Percentiles rank a stretch among this genome's conserved stretches.
phyloP scores from a whole-genome alignment of 2,113 vertebrate species.

The Centrocercus urophasianus region DNA sequence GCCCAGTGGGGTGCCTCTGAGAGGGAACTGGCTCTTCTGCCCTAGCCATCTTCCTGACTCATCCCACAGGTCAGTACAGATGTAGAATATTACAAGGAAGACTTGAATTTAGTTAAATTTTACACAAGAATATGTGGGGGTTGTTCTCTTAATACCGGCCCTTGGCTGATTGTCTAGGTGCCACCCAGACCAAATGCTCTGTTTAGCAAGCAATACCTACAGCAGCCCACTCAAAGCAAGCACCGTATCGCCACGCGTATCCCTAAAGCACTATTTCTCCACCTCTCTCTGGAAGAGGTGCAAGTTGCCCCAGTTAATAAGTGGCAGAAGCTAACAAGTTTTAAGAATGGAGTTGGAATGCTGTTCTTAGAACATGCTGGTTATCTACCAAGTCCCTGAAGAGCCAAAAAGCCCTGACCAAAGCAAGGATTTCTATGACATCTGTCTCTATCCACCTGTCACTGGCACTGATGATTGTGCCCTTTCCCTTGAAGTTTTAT shows the following conservation, averaged over 20 bases:
- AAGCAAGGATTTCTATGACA: not conserved
- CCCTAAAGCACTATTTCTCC: not conserved
- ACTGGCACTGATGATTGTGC: not conserved
- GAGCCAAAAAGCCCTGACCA: not conserved
- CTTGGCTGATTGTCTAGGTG: not conserved
- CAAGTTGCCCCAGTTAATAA: not conserved
- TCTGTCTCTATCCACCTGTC: not conserved
- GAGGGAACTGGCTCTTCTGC: not conserved
- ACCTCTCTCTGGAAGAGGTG: not conserved
- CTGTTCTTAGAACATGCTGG: not conserved
- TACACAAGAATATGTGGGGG: not conserved
- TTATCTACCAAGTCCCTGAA: not conserved
- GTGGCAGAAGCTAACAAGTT: fast-evolving
- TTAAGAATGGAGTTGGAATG: not conserved
- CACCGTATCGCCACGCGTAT: not conserved
- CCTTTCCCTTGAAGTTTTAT: conserved; percentile 56
- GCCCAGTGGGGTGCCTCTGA: not conserved
- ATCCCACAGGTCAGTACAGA: not conserved
- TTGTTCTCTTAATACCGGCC: not conserved
- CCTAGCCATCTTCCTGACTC: not conserved
- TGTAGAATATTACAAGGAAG: not conserved
- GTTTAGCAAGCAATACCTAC: not conserved
- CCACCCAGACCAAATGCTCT: not conserved
- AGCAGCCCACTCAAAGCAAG: not conserved
- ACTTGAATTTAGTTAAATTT: not conserved